Evolutionary conservation across 1,140 invertebrate genomes (phyloP).

Genomic region (Drosophila asahinai): DNA sequence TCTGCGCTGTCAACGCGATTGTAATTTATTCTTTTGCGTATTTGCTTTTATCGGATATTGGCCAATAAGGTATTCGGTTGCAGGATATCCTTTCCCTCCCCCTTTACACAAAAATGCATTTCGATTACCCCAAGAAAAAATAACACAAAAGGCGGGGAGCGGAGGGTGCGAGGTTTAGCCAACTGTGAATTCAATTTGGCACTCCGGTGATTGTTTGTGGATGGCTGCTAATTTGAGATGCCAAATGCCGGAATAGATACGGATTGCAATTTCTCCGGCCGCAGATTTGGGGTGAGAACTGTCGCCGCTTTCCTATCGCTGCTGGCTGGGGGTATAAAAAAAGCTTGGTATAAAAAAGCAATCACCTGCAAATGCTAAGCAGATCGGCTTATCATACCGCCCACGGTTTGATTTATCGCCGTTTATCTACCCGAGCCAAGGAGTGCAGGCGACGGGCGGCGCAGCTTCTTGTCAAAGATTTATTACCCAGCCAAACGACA

Average conservation of each 20-base stretch:
- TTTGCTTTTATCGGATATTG: conserved; percentile 63
- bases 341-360: conserved; percentile 3
- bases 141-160: background rate
- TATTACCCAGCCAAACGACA: conserved; percentile 49
- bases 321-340: background rate
- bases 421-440: conserved; percentile 49
- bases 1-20: conserved; percentile 62
- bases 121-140: conserved; percentile 43
- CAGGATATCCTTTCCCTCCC: conserved; percentile 64
- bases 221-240: conserved; percentile 48
- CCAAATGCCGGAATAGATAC: conserved; percentile 35
- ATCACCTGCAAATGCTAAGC: conserved; percentile 52
- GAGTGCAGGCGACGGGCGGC: conserved; percentile 24
- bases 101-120: conserved; percentile 54
- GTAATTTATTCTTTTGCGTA: conserved; percentile 76
- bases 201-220: conserved; percentile 40
- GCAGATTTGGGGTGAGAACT: conserved; percentile 33
- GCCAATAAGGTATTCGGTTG: conserved; percentile 58
- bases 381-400: conserved; percentile 51
- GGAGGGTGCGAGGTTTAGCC: conserved; percentile 60
- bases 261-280: conserved; percentile 47
- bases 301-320: conserved; percentile 12
- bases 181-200: conserved; percentile 61
- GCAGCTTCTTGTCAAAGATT: conserved; percentile 48
- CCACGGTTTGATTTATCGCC: conserved; percentile 54